These are phyloP conservation scores for Ia io DNA, from an alignment of 2,113 vertebrate genomes.

Conservation along the genomic window DNA sequence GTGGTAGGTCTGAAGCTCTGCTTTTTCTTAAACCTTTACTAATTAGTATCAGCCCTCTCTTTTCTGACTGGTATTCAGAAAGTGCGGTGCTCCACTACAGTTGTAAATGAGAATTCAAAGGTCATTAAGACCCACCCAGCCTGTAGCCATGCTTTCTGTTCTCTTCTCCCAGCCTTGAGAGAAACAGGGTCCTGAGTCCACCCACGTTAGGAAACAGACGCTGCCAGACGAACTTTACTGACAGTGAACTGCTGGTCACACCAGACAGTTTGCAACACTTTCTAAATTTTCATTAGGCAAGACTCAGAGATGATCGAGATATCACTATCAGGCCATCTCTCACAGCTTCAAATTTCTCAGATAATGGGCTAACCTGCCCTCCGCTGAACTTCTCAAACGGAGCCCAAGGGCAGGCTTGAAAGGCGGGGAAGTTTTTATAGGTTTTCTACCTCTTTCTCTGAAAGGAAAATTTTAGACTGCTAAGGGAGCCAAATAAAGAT, in stretches of 20 bases:
- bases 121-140: not conserved
- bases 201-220: not conserved
- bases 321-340: not conserved
- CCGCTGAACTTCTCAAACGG: not conserved
- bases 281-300: not conserved
- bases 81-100: not conserved
- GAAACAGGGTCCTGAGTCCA: not conserved
- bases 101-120: not conserved
- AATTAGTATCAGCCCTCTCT: not conserved
- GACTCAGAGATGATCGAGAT: not conserved
- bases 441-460: not conserved
- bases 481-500: not conserved
- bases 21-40: not conserved
- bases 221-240: not conserved
- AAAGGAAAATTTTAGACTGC: slow-evolving; percentile 7
- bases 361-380: not conserved
- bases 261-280: not conserved
- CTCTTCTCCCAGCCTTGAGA: not conserved
- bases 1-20: not conserved
- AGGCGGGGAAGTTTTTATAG: not conserved
- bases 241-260: not conserved
- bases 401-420: not conserved
- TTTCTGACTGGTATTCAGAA: slow-evolving; percentile 1
- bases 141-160: not conserved
- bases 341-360: not conserved